Percentiles rank a stretch among this genome's conserved stretches.
These are phyloP conservation scores for Prunella strophiata DNA, from an alignment of 2,797 vertebrate species.

Conservation along the genomic window DNA sequence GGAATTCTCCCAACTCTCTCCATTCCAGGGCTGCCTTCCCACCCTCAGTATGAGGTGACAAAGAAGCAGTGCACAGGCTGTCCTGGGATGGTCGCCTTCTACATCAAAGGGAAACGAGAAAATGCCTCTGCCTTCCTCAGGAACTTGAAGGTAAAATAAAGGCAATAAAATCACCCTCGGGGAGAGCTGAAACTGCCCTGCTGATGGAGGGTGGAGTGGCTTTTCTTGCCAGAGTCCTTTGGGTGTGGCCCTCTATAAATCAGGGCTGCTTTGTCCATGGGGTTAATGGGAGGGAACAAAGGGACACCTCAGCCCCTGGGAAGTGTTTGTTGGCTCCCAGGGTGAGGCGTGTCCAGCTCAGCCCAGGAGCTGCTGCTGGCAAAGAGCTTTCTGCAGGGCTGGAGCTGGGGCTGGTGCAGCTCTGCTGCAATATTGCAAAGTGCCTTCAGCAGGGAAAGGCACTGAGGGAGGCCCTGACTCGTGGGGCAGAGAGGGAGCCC, in stretches of 20 bases:
- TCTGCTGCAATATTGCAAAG: neutral
- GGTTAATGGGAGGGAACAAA: neutral
- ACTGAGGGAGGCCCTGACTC: neutral
- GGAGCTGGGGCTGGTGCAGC: constrained; percentile 6
- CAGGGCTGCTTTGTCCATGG: neutral
- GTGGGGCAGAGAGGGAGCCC: neutral
- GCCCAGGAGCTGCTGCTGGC: neutral
- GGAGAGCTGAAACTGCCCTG: neutral
- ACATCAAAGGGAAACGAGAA: constrained; percentile 86
- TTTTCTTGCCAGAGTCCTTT: neutral
- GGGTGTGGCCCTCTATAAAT: neutral
- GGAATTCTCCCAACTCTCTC: neutral
- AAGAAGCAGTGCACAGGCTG: constrained; percentile 89
- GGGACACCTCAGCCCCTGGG: neutral
- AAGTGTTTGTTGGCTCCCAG: neutral
- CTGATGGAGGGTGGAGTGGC: neutral
- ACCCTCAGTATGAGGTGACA: constrained; percentile 87
- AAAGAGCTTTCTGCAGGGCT: neutral
- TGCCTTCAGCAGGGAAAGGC: neutral
- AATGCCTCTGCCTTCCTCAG: constrained; percentile 85
- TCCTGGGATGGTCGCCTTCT: constrained; percentile 90
- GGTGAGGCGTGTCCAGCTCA: neutral
- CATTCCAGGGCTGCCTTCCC: constrained; percentile 86
- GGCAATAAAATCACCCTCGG: neutral
- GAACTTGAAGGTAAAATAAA: constrained; percentile 85